Conservation (phyloP, 2,797 vertebrate species). For the Phrynocephalus vlangalii region DNA sequence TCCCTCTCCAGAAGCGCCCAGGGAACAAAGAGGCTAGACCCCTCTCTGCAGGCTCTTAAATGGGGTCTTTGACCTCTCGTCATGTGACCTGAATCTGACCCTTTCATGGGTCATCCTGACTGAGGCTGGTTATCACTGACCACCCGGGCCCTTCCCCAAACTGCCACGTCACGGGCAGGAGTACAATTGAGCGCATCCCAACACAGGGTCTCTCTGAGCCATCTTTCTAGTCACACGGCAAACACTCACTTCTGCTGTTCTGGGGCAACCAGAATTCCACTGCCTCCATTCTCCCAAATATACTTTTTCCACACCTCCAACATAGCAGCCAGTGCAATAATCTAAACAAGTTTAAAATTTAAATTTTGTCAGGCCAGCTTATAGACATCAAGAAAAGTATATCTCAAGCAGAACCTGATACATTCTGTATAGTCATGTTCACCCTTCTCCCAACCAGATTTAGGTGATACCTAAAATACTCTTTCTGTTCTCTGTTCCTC, state of each 20-base stretch:
- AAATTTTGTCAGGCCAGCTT: conserved; percentile 28
- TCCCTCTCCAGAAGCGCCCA: too few relatives aligned
- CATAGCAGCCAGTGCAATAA: not conserved
- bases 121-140: too few relatives aligned
- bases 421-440: not conserved
- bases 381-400: conserved; percentile 48
- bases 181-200: too few relatives aligned
- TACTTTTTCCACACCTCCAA: conserved; percentile 38
- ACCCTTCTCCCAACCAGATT: conserved; percentile 35
- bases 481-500: not conserved
- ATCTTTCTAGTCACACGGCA: not conserved
- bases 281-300: conserved; percentile 24
- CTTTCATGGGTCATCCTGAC: too few relatives aligned
- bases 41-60: too few relatives aligned
- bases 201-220: too few relatives aligned
- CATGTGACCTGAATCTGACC: too few relatives aligned
- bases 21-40: too few relatives aligned
- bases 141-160: too few relatives aligned
- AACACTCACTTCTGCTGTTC: conserved; percentile 11
- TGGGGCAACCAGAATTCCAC: conserved; percentile 22
- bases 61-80: too few relatives aligned
- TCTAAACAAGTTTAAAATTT: not conserved
- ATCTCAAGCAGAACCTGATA: conserved; percentile 41
- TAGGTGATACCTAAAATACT: conserved; percentile 3
- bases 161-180: too few relatives aligned